Evolutionary conservation across 1,140 invertebrate species (phyloP).

Genomic region (Aphelinus certus): DNA sequence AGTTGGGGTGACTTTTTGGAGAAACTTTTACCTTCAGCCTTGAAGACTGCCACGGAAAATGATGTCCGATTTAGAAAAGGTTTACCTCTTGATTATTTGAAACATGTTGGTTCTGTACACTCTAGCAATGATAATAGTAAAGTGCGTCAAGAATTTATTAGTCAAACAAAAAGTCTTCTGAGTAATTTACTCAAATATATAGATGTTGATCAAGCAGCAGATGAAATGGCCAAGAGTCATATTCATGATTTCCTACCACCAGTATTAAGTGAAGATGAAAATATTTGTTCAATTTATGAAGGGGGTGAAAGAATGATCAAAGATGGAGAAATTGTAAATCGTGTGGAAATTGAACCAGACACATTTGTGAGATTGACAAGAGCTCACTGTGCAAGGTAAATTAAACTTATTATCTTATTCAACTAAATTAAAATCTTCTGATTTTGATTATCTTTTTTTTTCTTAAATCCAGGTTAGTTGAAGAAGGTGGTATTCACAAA

Average conservation of each 20-base stretch:
- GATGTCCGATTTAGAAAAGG: conserved; percentile 81
- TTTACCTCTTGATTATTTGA: conserved; percentile 81
- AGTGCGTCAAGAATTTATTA: conserved; percentile 68
- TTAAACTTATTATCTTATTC: conserved; percentile 7
- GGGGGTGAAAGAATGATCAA: conserved; percentile 76
- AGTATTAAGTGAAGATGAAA: conserved; percentile 73
- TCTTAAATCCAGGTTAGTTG: conserved; percentile 69
- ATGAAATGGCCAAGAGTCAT: conserved; percentile 84
- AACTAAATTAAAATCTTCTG: too few species aligned
- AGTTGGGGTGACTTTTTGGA: conserved; percentile 89
- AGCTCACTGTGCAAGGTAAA: conserved; percentile 74
- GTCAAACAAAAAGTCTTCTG: conserved; percentile 72
- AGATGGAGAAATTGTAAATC: conserved; percentile 70
- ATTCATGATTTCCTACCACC: conserved; percentile 91
- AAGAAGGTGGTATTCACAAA: conserved; percentile 72
- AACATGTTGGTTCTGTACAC: conserved; percentile 77
- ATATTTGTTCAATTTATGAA: conserved; percentile 73
- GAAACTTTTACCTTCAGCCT: conserved; percentile 79
- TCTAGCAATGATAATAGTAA: conserved; percentile 62
- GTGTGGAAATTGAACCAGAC: conserved; percentile 73
- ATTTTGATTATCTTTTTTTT: too few species aligned
- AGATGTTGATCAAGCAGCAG: conserved; percentile 84
- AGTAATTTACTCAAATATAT: conserved; percentile 70
- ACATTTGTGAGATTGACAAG: conserved; percentile 78
- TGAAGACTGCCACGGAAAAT: conserved; percentile 76